These are phyloP conservation scores for Taphrorychus bicolor DNA, from an alignment of 2,888 invertebrate species.

Conservation along the genomic window DNA sequence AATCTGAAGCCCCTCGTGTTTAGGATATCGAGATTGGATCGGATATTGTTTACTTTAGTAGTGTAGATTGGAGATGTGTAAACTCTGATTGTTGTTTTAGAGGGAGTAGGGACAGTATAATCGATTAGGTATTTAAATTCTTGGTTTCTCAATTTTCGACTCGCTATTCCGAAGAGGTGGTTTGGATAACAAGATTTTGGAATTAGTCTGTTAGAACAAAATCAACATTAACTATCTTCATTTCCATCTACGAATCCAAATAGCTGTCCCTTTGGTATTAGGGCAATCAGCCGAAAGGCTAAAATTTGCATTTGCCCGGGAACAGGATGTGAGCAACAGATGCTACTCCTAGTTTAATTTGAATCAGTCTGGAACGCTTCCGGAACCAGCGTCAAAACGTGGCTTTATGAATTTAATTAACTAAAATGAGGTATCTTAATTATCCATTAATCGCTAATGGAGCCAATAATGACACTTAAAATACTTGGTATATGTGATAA, in stretches of 20 bases:
- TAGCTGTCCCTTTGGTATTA: neutral
- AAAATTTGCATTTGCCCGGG: neutral
- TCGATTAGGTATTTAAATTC: neutral
- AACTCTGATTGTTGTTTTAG: neutral
- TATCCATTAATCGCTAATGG: no score
- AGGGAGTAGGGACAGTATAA: neutral
- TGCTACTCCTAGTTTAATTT: neutral
- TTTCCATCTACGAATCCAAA: no score
- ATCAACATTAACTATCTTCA: no score
- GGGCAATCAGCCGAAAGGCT: neutral
- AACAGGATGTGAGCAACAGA: neutral
- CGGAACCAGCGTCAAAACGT: neutral
- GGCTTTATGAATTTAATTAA: neutral
- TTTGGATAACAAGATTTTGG: no score
- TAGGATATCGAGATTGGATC: neutral
- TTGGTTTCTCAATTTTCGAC: neutral
- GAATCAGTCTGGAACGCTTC: neutral
- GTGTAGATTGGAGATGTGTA: neutral
- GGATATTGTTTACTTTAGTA: neutral
- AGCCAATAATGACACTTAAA: no score
- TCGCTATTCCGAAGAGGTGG: no score
- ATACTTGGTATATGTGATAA: no score
- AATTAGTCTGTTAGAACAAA: no score
- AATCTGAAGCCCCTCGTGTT: neutral
- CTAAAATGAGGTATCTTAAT: no score